phyloP scores from a whole-genome alignment of 2,797 vertebrate species.

The Crocidura indochinensis region DNA sequence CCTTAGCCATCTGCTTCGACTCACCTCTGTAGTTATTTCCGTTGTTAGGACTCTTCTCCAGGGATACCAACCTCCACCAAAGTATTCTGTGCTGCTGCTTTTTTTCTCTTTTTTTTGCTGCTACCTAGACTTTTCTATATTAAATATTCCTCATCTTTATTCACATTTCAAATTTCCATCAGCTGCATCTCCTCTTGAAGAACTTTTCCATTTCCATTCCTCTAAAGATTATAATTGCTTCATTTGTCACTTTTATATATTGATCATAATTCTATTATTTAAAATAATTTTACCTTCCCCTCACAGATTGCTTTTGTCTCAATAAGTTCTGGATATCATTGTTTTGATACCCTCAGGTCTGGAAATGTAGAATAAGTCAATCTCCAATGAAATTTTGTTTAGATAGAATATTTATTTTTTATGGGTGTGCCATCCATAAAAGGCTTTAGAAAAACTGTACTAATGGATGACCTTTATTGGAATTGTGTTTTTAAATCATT shows the following conservation, averaged over 20 bases:
- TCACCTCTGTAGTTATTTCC: conserved; percentile 50
- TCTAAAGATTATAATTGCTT: background rate
- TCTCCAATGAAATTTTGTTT: conserved; percentile 56
- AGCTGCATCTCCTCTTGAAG: background rate
- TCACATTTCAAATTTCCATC: conserved; percentile 12
- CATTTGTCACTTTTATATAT: conserved; percentile 1
- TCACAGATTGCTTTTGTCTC: conserved; percentile 17
- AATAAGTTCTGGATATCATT: conserved; percentile 12
- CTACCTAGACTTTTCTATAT: background rate
- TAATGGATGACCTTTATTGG: conserved; percentile 57
- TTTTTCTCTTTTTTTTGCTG: background rate
- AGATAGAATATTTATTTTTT: conserved; percentile 50
- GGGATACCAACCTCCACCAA: background rate
- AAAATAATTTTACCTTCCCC: conserved; percentile 50
- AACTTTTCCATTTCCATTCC: conserved; percentile 8
- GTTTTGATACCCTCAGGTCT: background rate
- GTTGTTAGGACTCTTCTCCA: conserved; percentile 3
- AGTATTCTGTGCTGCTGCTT: background rate
- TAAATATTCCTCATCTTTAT: background rate
- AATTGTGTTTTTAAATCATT: conserved; percentile 30
- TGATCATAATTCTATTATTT: conserved; percentile 25
- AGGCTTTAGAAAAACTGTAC: background rate
- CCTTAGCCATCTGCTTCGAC: conserved; percentile 43
- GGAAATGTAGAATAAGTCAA: conserved; percentile 6
- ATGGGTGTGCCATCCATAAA: background rate